phyloP scores from a whole-genome alignment of 2,888 invertebrate genomes.

The Choreutis nemorana region DNA sequence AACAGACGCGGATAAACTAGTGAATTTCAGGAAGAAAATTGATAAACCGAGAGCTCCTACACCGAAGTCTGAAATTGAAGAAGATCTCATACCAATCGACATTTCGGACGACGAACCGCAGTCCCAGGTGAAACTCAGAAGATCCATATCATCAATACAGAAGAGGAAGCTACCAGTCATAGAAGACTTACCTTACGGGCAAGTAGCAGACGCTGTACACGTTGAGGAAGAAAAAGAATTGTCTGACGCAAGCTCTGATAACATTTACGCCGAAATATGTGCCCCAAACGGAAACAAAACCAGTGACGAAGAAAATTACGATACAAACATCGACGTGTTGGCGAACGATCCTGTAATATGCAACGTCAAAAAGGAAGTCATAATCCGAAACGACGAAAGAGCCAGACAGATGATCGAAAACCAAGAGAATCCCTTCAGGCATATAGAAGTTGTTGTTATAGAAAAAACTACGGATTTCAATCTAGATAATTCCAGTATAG shows the following conservation, averaged over 20 bases:
- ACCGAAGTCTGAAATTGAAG: slow-evolving; percentile 49
- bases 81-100: slow-evolving; percentile 39
- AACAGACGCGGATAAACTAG: slow-evolving; percentile 38
- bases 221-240: slow-evolving; percentile 49
- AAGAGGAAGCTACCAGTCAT: slow-evolving; percentile 62
- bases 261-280: slow-evolving; percentile 77
- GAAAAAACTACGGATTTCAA: slow-evolving; percentile 59
- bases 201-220: slow-evolving; percentile 72
- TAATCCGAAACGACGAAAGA: slow-evolving; percentile 50
- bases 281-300: slow-evolving; percentile 39
- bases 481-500: slow-evolving; percentile 49
- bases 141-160: slow-evolving; percentile 62
- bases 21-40: slow-evolving; percentile 55
- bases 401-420: slow-evolving; percentile 53
- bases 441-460: slow-evolving; percentile 62
- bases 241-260: slow-evolving; percentile 61
- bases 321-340: slow-evolving; percentile 46
- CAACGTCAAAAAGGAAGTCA: slow-evolving; percentile 58
- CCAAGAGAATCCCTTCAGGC: slow-evolving; percentile 55
- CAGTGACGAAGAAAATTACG: slow-evolving; percentile 48
- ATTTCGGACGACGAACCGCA: slow-evolving; percentile 52
- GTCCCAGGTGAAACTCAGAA: slow-evolving; percentile 53
- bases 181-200: slow-evolving; percentile 75
- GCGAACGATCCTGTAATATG: slow-evolving; percentile 58
- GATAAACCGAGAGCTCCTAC: slow-evolving; percentile 58